phyloP scores from a whole-genome alignment of 2,113 vertebrate genomes.

The Emydura subglobosa region DNA sequence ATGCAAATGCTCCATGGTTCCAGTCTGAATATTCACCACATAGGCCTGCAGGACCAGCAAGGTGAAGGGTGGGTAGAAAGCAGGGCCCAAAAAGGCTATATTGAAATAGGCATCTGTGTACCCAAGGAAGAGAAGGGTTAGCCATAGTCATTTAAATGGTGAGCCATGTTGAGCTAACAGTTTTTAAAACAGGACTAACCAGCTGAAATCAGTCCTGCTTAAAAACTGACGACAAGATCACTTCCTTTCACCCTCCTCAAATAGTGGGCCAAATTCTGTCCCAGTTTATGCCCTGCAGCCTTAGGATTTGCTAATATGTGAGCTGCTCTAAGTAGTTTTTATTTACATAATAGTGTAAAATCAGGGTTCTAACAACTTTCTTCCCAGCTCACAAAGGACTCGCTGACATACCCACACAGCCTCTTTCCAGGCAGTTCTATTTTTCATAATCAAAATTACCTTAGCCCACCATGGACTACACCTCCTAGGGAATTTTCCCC shows the following conservation, averaged over 20 bases:
- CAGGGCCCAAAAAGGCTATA: neutral
- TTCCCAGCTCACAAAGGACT: neutral
- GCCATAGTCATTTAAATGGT: neutral
- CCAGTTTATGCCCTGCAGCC: neutral
- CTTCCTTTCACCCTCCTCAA: neutral
- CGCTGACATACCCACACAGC: neutral
- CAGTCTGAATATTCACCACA: neutral
- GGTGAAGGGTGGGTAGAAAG: neutral
- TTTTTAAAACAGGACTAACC: neutral
- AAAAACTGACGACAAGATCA: neutral
- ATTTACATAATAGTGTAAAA: neutral
- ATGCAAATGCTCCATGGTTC: neutral
- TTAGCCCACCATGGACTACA: neutral
- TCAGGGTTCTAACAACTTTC: neutral
- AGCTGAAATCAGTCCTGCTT: neutral
- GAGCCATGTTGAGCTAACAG: neutral
- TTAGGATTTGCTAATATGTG: neutral
- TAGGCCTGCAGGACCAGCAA: neutral
- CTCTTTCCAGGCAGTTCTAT: neutral
- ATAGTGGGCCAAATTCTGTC: neutral
- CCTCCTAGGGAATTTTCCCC: neutral
- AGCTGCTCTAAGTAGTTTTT: no score
- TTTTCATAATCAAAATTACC: neutral
- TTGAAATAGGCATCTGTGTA: neutral
- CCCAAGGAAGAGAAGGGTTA: neutral